Base-by-base conservation (phyloP, 1,140 invertebrate species). In the Sinella curviseta region DNA sequence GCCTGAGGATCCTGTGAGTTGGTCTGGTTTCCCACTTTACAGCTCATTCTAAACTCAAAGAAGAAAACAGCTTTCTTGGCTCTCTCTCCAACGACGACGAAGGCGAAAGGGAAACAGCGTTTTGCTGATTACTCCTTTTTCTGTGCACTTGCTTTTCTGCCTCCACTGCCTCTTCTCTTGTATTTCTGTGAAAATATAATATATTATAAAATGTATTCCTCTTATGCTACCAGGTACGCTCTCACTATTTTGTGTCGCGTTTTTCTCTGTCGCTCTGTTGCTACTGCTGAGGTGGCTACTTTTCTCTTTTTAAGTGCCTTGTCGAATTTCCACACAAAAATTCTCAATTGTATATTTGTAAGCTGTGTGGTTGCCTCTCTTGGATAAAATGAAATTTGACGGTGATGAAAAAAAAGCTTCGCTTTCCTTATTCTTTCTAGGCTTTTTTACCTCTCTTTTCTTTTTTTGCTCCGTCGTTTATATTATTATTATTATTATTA, bases 1-100 rank as follows among this genome's bases (percentile, higher is more conserved):
- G 94, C 93, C 85, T 94, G 92, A 80, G 94, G 94, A 89, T 95
- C 94, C 87, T 94, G 93, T 79, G 92, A 93, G 88, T 94, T 94
- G 83, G 94, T 95, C 86, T 94, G 93, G 88, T 94, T 95, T 83
- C 93, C 93, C 82, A 94, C 92, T 89, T 93, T 93, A 88, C 91
- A 31, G 65, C 65, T 70, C 65, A 70, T 70, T 70, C 65, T 70
- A 70, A 48, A 75, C 73, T 39, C 33, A 75, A 75, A 75, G 65
- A 65, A 70, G 65, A 70, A 70, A 36, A 75, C 36, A 75, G 35
- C 34, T 75, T 75, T 70, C 31, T 70, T 70, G 57, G 57, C 57
- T 65, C 60, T 65, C 60, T 65, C 20, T 65, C 26, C 67, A 26
- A 60, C 14, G 57, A 60, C 24, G 57, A 60, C 12, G 57, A 48